Percentiles rank a stretch among this genome's conserved stretches.
Evolutionary conservation across 2,113 vertebrate genomes (phyloP).

Genomic region (Cygnus buccinator): DNA sequence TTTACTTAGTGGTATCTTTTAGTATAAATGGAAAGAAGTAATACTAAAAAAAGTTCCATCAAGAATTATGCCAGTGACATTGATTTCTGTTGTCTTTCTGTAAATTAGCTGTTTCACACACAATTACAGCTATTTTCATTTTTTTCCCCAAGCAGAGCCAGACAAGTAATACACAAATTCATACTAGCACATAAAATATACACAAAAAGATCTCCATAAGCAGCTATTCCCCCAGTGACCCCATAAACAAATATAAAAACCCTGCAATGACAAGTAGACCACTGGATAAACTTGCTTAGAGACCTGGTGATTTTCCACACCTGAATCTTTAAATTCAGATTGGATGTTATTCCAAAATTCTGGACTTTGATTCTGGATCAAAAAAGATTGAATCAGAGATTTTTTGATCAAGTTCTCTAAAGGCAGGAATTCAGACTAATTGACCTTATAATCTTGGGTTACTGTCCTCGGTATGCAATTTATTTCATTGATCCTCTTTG

Average conservation of each 20-base stretch:
- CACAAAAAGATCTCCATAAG: not conserved
- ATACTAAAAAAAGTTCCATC: not conserved
- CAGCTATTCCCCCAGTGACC: not conserved
- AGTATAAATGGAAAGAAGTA: not conserved
- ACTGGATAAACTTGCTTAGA: not conserved
- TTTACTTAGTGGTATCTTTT: not conserved
- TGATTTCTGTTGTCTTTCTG: not conserved
- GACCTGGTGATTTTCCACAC: not conserved
- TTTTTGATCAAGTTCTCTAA: not conserved
- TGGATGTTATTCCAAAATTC: not conserved
- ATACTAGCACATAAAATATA: not conserved
- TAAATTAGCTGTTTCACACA: not conserved
- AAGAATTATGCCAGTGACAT: not conserved
- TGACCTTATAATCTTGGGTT: not conserved
- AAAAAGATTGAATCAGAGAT: not conserved
- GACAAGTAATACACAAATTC: not conserved
- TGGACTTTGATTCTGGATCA: not conserved
- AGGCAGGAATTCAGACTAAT: not conserved
- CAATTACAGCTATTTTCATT: not conserved
- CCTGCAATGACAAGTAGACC: not conserved
- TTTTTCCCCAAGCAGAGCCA: not conserved
- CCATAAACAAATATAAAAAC: not conserved
- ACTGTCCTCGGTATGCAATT: not conserved
- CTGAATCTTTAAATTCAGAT: not conserved
- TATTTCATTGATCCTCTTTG: not conserved